phyloP scores from a whole-genome alignment of 2,797 vertebrate genomes.

The Alauda arvensis region DNA sequence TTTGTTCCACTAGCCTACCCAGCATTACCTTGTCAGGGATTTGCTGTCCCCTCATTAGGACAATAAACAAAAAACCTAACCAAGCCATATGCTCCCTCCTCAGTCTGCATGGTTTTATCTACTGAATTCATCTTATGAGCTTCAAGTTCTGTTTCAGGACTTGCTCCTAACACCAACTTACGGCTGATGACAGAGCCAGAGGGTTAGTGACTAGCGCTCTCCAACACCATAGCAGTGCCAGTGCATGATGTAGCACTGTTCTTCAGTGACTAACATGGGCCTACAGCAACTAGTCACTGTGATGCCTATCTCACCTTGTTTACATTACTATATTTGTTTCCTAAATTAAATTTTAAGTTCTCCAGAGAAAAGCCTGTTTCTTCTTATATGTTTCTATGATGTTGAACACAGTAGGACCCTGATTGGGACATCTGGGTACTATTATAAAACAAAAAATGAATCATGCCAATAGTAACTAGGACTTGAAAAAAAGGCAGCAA shows the following conservation, averaged over 20 bases:
- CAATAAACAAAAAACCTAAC: neutral
- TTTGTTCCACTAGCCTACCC: neutral
- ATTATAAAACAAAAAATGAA: slow-evolving; percentile 43
- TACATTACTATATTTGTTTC: neutral
- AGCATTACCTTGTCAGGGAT: neutral
- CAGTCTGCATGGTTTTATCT: neutral
- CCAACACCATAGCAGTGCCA: accelerated
- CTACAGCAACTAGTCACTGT: neutral
- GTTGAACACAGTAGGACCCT: neutral
- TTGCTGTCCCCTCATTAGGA: neutral
- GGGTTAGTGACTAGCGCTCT: neutral
- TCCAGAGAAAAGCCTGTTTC: neutral
- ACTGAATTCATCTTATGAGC: neutral
- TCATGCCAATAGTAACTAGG: slow-evolving; percentile 1
- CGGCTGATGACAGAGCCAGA: neutral
- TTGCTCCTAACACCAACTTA: neutral
- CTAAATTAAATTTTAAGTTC: neutral
- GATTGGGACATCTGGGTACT: slow-evolving; percentile 15
- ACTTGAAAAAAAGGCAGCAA: neutral
- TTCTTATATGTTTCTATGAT: neutral
- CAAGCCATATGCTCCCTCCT: neutral
- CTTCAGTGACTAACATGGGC: accelerated
- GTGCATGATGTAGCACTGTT: neutral
- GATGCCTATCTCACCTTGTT: neutral
- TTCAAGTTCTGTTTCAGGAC: neutral